These are phyloP conservation scores for Anthrax anthrax DNA, from an alignment of 2,888 invertebrate genomes.

Conservation along the genomic window DNA sequence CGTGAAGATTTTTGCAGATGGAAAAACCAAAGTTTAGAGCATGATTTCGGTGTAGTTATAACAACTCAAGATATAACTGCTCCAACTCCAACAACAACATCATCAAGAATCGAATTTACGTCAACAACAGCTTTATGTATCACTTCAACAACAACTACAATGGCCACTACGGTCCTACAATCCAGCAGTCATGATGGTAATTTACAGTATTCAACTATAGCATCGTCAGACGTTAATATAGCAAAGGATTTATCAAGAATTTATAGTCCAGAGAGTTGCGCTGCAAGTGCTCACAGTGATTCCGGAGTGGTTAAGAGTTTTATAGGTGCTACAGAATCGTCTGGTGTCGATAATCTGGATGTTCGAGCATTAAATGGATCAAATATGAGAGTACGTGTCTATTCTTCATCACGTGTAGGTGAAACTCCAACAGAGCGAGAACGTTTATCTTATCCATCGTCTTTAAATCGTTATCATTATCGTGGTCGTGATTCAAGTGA, in stretches of 20 bases:
- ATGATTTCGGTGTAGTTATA: slow-evolving; percentile 7
- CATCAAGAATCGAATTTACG: slow-evolving; percentile 1
- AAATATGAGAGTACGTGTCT: slow-evolving; percentile 9
- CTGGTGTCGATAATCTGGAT: background rate
- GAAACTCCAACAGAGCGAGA: slow-evolving; percentile 11
- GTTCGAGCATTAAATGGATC: background rate
- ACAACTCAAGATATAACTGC: background rate
- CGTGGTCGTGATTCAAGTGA: background rate
- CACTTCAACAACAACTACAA: slow-evolving; percentile 4
- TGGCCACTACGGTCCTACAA: background rate
- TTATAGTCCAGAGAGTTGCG: slow-evolving; percentile 11
- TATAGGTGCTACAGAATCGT: background rate
- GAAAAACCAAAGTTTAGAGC: slow-evolving; percentile 17
- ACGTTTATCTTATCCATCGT: slow-evolving; percentile 2
- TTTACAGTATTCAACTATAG: slow-evolving; percentile 2
- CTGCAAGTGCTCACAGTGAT: slow-evolving; percentile 9
- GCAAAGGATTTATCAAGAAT: slow-evolving; percentile 6
- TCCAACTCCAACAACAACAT: background rate
- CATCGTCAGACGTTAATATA: slow-evolving; percentile 3
- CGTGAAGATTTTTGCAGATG: slow-evolving; percentile 13
- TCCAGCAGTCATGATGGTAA: background rate
- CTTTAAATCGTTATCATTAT: background rate
- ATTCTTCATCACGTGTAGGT: slow-evolving; percentile 9
- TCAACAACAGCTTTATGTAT: slow-evolving; percentile 6
- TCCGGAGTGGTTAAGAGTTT: slow-evolving; percentile 6